Base-by-base conservation (phyloP, 1,140 invertebrate species). In the Mactra quadrangularis region DNA sequence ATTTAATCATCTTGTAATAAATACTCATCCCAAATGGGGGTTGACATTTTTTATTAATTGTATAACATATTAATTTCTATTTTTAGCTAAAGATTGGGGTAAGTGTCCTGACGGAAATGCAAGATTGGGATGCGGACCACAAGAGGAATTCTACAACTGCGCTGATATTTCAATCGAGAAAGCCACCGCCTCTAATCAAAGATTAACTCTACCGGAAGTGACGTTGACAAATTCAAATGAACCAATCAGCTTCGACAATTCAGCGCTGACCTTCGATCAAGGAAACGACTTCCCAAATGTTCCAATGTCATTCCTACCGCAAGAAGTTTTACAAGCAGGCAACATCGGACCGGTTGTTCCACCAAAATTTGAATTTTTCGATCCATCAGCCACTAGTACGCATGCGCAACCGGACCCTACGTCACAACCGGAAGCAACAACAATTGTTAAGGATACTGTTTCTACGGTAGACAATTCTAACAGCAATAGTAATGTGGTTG, bases 71-170 rank as follows among this genome's bases (percentile, higher is more conserved):
- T n/a, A n/a, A n/a, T n/a, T n/a, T n/a, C n/a, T 55, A 27, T 41
- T 87, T 84, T 9, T 64, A 89, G 87, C 78, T 7, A 85, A 89
- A 27, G 83, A 85, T 52, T 89, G 87, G 87, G 87, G 87, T 4
- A 38, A 15, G 13, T 86, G 84, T 35, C 38, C 66, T 4, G 86
- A 90, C 57, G 87, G 89, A 11, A 86, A 75, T 3, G 74, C 79
- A 3, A 72, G 85, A 31, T 29, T 88, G 29, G 88, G 89, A 2
- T 87, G 85, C 64, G 89, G 88, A 11, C 76, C 85, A 1, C 89
- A 90, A 64, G 87, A 88, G 60, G 87, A 90, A 74, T 90, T 87
- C 47, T 89, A 87, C 62, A 87, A 87, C 59, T 90, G 89, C 70
- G 88, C 89, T 2, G 89, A 90, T 57, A 83, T 90, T 19, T 68